phyloP scores from a whole-genome alignment of 2,797 vertebrate genomes.

The Varecia variegata region DNA sequence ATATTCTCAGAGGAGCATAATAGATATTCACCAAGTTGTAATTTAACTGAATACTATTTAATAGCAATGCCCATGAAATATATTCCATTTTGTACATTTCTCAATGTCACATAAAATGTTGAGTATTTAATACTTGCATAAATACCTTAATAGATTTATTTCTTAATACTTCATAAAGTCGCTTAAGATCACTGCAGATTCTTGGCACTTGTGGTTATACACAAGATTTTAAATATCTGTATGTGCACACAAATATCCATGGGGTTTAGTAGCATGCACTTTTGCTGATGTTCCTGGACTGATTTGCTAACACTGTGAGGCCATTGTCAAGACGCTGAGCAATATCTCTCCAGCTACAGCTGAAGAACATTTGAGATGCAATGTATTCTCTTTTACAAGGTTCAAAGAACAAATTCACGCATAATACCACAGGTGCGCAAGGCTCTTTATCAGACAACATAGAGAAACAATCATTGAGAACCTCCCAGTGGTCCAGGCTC shows the following conservation, averaged over 20 bases:
- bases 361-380: background rate
- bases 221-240: background rate
- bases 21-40: background rate
- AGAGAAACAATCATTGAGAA: background rate
- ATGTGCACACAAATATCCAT: background rate
- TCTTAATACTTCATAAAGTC: background rate
- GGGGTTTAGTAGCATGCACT: rapidly evolving
- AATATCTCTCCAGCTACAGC: background rate
- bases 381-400: background rate
- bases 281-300: background rate
- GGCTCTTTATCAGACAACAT: background rate
- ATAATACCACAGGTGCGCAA: background rate
- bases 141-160: background rate
- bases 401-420: background rate
- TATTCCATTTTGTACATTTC: background rate
- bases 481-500: background rate
- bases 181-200: background rate
- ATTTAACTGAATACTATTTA: background rate
- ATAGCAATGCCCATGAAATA: background rate
- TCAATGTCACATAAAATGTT: background rate
- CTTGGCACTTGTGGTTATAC: background rate
- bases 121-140: background rate
- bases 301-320: background rate
- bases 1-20: background rate
- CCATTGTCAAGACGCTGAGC: background rate